Percentiles rank a stretch among this genome's conserved stretches.
These are phyloP conservation scores for Aethes cnicana DNA, from an alignment of 2,888 invertebrate genomes.

Conservation along the genomic window DNA sequence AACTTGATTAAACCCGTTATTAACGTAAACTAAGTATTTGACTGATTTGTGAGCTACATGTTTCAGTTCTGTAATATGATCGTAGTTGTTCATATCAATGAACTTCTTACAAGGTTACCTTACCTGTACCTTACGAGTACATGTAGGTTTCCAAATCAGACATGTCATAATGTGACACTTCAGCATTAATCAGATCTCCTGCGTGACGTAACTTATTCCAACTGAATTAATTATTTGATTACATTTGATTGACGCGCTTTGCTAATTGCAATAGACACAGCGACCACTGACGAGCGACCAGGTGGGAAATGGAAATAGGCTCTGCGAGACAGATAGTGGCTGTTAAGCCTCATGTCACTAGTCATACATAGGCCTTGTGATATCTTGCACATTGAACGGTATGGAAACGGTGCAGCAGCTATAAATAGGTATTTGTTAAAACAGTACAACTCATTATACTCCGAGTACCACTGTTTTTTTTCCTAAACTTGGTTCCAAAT, in stretches of 20 bases:
- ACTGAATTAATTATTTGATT: neutral
- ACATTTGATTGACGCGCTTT: neutral
- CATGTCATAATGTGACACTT: too few relatives aligned
- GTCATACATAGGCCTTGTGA: conserved; percentile 5
- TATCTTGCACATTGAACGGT: neutral
- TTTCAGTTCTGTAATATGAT: too few relatives aligned
- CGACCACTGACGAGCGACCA: neutral
- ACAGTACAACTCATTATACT: too few relatives aligned
- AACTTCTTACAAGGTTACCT: too few relatives aligned
- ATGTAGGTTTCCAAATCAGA: too few relatives aligned
- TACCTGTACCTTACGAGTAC: too few relatives aligned
- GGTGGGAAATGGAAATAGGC: neutral
- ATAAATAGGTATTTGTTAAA: too few relatives aligned
- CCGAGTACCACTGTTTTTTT: too few relatives aligned
- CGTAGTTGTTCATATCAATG: too few relatives aligned
- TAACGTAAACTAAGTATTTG: neutral
- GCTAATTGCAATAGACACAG: neutral
- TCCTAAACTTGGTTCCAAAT: too few relatives aligned
- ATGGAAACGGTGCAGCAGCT: neutral
- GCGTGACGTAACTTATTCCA: neutral
- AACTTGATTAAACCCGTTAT: neutral
- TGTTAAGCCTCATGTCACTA: conserved; percentile 5
- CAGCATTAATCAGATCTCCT: too few relatives aligned
- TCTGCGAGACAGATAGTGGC: neutral
- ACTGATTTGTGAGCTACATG: too few relatives aligned